Conservation (phyloP, 2,113 vertebrate genomes). For the Urocitellus parryii region DNA sequence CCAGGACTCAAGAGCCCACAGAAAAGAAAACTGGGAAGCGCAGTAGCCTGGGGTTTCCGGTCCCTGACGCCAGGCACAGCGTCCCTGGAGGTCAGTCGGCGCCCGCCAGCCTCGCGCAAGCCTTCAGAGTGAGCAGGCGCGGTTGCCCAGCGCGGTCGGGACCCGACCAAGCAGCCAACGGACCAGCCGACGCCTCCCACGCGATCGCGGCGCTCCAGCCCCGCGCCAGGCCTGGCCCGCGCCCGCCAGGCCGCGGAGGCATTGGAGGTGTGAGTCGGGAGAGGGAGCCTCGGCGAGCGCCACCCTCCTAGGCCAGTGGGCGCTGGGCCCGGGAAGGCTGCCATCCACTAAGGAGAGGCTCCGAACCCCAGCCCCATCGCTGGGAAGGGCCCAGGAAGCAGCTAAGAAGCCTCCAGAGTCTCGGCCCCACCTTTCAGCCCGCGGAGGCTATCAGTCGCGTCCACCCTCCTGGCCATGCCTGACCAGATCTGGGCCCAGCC, state of each 20-base stretch:
- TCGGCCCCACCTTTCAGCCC: conserved; percentile 41
- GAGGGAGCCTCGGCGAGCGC: conserved; percentile 35
- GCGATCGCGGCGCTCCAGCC: background rate
- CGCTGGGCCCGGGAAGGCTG: conserved; percentile 39
- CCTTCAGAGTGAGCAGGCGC: background rate
- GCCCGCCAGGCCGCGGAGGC: background rate
- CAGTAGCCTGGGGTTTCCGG: background rate
- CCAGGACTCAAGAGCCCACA: background rate
- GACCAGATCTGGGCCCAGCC: background rate
- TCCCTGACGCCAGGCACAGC: background rate
- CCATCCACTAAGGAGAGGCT: conserved; percentile 56
- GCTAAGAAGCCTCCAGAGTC: background rate
- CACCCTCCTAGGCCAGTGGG: conserved; percentile 53
- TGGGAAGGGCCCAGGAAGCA: background rate
- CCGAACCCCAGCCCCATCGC: background rate
- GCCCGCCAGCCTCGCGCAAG: background rate
- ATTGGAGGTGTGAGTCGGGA: conserved; percentile 22
- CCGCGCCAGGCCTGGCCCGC: conserved; percentile 25
- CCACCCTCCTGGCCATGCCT: background rate
- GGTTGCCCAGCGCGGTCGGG: no score
- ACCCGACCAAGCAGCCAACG: background rate
- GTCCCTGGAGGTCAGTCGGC: conserved; percentile 40
- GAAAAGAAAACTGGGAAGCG: background rate
- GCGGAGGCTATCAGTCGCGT: background rate
- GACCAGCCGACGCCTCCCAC: conserved; percentile 40